Evolutionary conservation across 2,888 invertebrate species (phyloP), one percentile per base, ranked within the genome.

Genomic region (Nudaria mundana): DNA sequence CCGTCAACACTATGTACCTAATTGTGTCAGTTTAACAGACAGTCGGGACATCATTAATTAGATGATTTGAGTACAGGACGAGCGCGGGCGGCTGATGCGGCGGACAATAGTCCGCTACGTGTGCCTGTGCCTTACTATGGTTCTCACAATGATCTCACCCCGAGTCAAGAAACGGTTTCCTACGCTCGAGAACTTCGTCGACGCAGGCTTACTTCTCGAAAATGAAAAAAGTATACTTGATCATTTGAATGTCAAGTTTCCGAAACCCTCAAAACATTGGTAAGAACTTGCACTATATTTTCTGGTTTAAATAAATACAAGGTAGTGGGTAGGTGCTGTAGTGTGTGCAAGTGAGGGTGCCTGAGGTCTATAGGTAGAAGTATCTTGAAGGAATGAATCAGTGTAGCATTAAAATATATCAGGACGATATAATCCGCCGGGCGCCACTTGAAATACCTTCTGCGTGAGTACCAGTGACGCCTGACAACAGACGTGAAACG

Each of bases 91-190:
- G 34, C 90, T 95, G 38, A 94, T 96, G 94, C 89, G 95, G 37
- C 91, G 95, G 25, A 95, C 95, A 7, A 94, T 95, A 44, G 92
- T 95, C 89, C 91, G 96, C 37, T 96, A 95, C 68, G 94, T 93
- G 25, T 97, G 97, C 70, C 91, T 96, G 18, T 95, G 95, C 58
- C 90, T 96, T n/a, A 95, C 96, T 0, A 93, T 97, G 93, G 95
- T 95, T 44, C 91, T 97, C 57, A 92, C 94, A 24, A 95, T 94
- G 91, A 94, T 97, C 48, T 95, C 96, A 35, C 96, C 97, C 0
- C 90, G 94, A 30, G 97, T 97, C 14, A 97, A 97, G 75, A 97
- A 96, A 72, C 91, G 97, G 10, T 97, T 97, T 74, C 97, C 97
- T 0, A 94, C 94, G 1, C 81, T 96, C 41, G 92, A 93, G 50